Conservation (phyloP, 1,140 invertebrate genomes). For the Drosophila simulans region DNA sequence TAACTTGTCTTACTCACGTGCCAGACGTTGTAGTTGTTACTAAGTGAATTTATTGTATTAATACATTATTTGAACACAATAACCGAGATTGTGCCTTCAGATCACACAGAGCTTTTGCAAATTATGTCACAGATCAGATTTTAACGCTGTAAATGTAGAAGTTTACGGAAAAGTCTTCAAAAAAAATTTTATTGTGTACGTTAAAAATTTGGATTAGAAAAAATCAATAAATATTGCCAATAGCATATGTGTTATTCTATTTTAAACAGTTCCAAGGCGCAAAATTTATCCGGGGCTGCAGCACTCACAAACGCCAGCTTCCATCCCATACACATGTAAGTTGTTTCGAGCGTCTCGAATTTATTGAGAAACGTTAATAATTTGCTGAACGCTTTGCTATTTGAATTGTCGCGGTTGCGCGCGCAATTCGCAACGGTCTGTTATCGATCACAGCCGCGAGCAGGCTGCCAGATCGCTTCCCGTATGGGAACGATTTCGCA, state of each 20-base stretch:
- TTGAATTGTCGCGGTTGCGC: constrained; percentile 8
- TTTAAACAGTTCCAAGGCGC: constrained; percentile 23
- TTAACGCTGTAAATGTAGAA: constrained; percentile 19
- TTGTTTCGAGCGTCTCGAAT: background rate
- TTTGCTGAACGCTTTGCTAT: background rate
- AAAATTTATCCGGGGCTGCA: constrained; percentile 33
- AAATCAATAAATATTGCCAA: constrained; percentile 44
- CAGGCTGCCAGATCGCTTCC: constrained; percentile 4
- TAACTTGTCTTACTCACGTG: constrained; percentile 63
- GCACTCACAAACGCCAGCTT: constrained; percentile 9
- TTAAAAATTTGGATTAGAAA: constrained; percentile 44
- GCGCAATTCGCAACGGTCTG: background rate
- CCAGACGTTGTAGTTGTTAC: constrained; percentile 66
- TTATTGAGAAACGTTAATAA: too few species aligned
- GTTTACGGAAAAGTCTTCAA: constrained; percentile 27
- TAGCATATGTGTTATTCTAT: constrained; percentile 39
- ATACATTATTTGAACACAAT: constrained; percentile 67
- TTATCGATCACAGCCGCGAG: constrained; percentile 15
- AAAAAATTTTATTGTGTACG: constrained; percentile 61
- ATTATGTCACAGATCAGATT: constrained; percentile 41
- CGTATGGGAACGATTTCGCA: background rate
- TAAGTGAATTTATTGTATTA: constrained; percentile 79
- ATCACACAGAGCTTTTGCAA: constrained; percentile 25
- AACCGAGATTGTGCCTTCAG: constrained; percentile 44
- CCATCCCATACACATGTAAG: constrained; percentile 27